Evolutionary conservation across 2,888 invertebrate species (phyloP).

Genomic region (Galerucella pusilla): DNA sequence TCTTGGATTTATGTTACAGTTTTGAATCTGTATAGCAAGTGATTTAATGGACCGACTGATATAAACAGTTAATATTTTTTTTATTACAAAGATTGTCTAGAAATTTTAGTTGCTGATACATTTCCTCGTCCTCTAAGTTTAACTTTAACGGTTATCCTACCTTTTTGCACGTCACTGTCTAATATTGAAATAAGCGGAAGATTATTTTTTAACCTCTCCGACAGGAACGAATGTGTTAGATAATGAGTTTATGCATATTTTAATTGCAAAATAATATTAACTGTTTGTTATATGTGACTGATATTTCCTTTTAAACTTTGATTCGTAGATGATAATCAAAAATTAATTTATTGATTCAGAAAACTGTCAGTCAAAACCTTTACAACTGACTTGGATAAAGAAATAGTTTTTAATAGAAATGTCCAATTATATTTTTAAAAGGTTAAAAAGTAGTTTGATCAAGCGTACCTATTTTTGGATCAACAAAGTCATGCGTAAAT

Average conservation of each 20-base stretch:
- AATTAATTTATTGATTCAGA: constrained; percentile 23
- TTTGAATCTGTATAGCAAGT: constrained; percentile 4
- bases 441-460: not conserved
- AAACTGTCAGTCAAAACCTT: constrained; percentile 15
- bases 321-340: constrained; percentile 27
- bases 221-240: constrained; percentile 13
- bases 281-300: constrained; percentile 15
- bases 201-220: constrained; percentile 8
- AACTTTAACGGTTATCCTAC: not conserved
- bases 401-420: constrained; percentile 6
- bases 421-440: not conserved
- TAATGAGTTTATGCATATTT: constrained; percentile 19
- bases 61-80: not conserved
- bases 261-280: constrained; percentile 33
- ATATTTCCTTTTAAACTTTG: constrained; percentile 25
- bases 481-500: not conserved
- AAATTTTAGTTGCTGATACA: not conserved
- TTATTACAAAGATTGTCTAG: not conserved
- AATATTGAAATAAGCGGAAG: constrained; percentile 8
- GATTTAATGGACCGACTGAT: not conserved
- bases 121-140: not conserved
- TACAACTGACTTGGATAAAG: not conserved
- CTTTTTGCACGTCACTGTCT: not conserved
- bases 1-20: constrained; percentile 22
- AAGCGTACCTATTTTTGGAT: not conserved